These are phyloP conservation scores for Nemapogon koenigi DNA, from an alignment of 2,888 invertebrate species.

Conservation along the genomic window DNA sequence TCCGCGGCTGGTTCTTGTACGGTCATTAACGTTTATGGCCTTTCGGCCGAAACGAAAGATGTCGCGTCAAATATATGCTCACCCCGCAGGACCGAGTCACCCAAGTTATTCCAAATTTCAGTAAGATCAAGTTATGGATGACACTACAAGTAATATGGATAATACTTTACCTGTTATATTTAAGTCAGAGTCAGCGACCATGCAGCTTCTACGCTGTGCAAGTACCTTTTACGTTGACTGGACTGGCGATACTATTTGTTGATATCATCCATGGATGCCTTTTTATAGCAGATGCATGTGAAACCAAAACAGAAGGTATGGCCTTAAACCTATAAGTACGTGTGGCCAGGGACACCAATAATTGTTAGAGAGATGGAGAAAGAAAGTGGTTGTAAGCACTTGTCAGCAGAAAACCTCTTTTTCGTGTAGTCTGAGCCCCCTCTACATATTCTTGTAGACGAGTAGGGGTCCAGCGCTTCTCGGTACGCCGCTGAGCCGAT, in stretches of 20 bases:
- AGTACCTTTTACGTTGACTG: slow-evolving; percentile 36
- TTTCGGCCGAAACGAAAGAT: slow-evolving; percentile 2
- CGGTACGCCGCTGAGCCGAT: too few species aligned
- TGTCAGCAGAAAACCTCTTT: too few species aligned
- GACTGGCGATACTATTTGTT: slow-evolving; percentile 26
- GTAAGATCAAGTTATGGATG: slow-evolving; percentile 36
- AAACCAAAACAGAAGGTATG: slow-evolving; percentile 37
- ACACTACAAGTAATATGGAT: slow-evolving; percentile 37
- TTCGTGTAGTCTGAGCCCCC: too few species aligned
- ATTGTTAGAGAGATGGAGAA: too few species aligned
- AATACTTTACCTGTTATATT: slow-evolving; percentile 26
- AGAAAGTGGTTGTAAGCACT: too few species aligned
- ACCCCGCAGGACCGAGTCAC: background rate
- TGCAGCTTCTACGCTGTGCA: slow-evolving; percentile 33
- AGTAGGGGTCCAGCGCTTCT: too few species aligned
- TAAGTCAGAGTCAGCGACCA: slow-evolving; percentile 26
- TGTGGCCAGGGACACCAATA: too few species aligned
- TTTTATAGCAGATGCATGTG: slow-evolving; percentile 29
- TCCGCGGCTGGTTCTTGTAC: too few species aligned
- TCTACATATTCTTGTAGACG: too few species aligned
- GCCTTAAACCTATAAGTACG: too few species aligned
- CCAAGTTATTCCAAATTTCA: slow-evolving; percentile 19
- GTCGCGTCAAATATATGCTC: too few species aligned
- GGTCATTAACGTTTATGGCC: background rate
- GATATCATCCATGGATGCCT: slow-evolving; percentile 28